Evolutionary conservation across 92 coral and sea anemone species (phyloP).

Genomic region (Paragorgia papillata): DNA sequence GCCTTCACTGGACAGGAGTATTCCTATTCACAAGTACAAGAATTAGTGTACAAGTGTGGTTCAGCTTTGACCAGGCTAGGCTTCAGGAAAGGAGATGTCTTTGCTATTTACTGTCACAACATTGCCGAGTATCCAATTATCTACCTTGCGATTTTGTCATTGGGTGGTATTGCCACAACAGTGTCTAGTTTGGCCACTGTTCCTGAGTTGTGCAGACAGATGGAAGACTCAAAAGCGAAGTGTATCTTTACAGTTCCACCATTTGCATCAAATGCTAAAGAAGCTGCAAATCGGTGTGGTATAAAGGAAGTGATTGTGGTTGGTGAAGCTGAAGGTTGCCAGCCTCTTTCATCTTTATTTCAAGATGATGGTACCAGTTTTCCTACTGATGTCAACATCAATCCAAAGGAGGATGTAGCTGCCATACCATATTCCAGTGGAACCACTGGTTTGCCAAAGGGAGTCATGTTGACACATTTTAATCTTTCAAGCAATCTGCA

Average conservation of each 20-base stretch:
- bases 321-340: conserved; percentile 83
- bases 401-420: conserved; percentile 77
- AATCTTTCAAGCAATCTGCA: conserved; percentile 71
- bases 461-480: conserved; percentile 90
- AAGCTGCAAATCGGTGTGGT: conserved; percentile 61
- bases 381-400: conserved; percentile 57
- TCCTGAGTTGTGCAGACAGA: conserved; percentile 68
- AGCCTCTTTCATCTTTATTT: conserved; percentile 62
- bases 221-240: conserved; percentile 63
- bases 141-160: conserved; percentile 54
- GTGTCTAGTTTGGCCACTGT: conserved; percentile 74
- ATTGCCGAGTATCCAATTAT: conserved; percentile 73
- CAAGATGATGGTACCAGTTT: conserved; percentile 62
- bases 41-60: conserved; percentile 53
- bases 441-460: conserved; percentile 87
- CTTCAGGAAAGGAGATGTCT: conserved; percentile 81
- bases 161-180: conserved; percentile 80
- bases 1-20: conserved; percentile 65
- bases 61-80: conserved; percentile 79
- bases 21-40: conserved; percentile 63
- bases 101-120: conserved; percentile 72
- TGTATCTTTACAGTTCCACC: conserved; percentile 68
- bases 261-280: conserved; percentile 62
- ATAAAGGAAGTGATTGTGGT: conserved; percentile 68
- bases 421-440: conserved; percentile 89